Evolutionary conservation across 1,140 invertebrate genomes (phyloP).

Genomic region (Drosophila arizonae): DNA sequence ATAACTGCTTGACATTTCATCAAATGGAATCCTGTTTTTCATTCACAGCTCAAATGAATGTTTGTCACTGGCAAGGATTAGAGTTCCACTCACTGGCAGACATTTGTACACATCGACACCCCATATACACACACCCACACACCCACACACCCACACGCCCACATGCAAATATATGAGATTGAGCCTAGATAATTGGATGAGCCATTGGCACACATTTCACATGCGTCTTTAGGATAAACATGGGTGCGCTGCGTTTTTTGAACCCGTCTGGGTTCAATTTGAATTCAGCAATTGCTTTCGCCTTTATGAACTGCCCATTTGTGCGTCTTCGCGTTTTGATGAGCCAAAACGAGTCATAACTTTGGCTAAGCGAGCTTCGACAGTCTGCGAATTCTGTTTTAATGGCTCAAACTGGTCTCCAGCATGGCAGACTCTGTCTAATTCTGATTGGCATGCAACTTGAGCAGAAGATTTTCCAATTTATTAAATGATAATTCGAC

Average conservation of each 20-base stretch:
- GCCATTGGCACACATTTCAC: conserved; percentile 29
- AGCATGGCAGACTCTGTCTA: background rate
- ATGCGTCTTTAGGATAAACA: conserved; percentile 35
- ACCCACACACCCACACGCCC: conserved; percentile 30
- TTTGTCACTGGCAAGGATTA: conserved; percentile 56
- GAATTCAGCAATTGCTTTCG: conserved; percentile 7
- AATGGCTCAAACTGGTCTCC: background rate
- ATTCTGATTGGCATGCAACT: background rate
- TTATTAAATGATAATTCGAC: background rate
- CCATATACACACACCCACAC: conserved; percentile 5
- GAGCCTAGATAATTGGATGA: conserved; percentile 46
- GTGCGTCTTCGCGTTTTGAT: conserved; percentile 8
- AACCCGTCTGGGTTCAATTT: conserved; percentile 1
- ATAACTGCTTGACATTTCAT: conserved; percentile 59
- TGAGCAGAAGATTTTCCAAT: background rate
- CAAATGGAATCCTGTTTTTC: conserved; percentile 58
- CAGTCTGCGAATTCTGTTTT: background rate
- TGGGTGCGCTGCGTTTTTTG: conserved; percentile 4
- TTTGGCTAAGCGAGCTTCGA: background rate
- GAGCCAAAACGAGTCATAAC: conserved; percentile 1
- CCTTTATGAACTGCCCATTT: conserved; percentile 4
- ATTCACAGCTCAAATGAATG: conserved; percentile 34
- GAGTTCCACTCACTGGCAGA: conserved; percentile 19
- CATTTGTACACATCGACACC: conserved; percentile 11
- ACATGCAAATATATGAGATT: conserved; percentile 49